A percentile compares a stretch with the other conserved stretches of the same genome.
phyloP scores from a whole-genome alignment of 2,113 vertebrate genomes.

The Epinephelus cyanopodus region DNA sequence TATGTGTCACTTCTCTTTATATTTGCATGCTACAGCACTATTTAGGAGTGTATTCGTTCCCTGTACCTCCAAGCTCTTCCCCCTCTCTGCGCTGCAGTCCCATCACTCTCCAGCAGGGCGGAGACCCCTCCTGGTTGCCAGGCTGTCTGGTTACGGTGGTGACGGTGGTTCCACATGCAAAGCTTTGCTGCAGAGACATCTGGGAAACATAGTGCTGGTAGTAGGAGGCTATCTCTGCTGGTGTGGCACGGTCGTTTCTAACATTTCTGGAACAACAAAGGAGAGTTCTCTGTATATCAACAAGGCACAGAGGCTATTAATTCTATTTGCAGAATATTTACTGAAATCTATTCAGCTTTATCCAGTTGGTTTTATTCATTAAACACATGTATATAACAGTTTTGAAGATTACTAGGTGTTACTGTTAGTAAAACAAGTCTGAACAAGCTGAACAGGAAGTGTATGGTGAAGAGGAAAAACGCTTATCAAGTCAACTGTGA shows the following conservation, averaged over 20 bases:
- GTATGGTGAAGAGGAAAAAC: neutral
- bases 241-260: conserved; percentile 85
- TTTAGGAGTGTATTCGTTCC: neutral
- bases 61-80: conserved; percentile 64
- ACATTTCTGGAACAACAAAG: conserved; percentile 76
- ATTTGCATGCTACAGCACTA: neutral
- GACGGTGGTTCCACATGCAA: conserved; percentile 81
- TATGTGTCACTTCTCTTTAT: no score
- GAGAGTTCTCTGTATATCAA: neutral
- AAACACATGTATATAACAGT: neutral
- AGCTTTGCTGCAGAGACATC: conserved; percentile 84
- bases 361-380: neutral
- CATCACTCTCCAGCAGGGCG: conserved; percentile 78
- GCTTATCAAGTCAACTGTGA: neutral
- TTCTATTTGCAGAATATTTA: neutral
- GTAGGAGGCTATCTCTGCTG: conserved; percentile 87
- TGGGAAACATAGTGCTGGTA: conserved; percentile 86
- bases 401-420: neutral
- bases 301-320: no score
- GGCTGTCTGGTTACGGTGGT: conserved; percentile 76
- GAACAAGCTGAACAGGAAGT: neutral
- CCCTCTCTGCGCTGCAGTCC: conserved; percentile 77
- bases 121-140: conserved; percentile 19
- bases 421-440: neutral
- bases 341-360: neutral